These are phyloP conservation scores for Uloborus diversus DNA, from an alignment of 1,140 invertebrate species.

Conservation along the genomic window DNA sequence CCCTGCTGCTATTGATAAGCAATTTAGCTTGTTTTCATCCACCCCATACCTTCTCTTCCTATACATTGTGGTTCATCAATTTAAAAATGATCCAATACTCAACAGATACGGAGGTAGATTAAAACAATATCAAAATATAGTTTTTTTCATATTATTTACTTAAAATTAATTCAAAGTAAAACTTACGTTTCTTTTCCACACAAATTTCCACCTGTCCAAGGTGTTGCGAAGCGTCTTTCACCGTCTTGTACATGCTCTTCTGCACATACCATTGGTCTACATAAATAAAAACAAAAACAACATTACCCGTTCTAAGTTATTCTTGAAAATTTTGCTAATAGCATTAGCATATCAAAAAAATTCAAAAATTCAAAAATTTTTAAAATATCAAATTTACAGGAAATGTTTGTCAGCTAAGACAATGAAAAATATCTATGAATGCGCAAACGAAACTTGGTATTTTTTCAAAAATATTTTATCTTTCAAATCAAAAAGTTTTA, in stretches of 20 bases:
- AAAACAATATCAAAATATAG: too few species aligned
- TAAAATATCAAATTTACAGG: neutral
- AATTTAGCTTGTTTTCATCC: too few species aligned
- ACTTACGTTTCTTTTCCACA: slow-evolving; percentile 28
- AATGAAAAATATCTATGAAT: neutral
- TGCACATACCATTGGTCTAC: slow-evolving; percentile 26
- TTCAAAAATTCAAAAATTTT: neutral
- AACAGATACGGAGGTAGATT: too few species aligned
- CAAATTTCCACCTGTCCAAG: slow-evolving; percentile 22
- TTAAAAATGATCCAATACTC: too few species aligned
- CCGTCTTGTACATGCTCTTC: neutral
- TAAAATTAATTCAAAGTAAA: too few species aligned
- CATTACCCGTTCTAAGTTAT: neutral
- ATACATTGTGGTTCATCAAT: too few species aligned
- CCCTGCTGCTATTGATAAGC: too few species aligned
- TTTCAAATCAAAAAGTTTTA: too few species aligned
- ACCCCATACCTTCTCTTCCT: too few species aligned
- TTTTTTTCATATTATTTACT: too few species aligned
- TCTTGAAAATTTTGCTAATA: neutral
- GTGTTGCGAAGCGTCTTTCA: neutral
- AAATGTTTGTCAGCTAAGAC: neutral
- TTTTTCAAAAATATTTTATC: neutral
- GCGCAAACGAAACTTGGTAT: neutral
- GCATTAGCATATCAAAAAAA: neutral
- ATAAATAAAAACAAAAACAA: neutral